These are phyloP conservation scores for Amphiura filiformis DNA, from an alignment of 35 echinoderm and acorn worm genomes.

Conservation along the genomic window DNA sequence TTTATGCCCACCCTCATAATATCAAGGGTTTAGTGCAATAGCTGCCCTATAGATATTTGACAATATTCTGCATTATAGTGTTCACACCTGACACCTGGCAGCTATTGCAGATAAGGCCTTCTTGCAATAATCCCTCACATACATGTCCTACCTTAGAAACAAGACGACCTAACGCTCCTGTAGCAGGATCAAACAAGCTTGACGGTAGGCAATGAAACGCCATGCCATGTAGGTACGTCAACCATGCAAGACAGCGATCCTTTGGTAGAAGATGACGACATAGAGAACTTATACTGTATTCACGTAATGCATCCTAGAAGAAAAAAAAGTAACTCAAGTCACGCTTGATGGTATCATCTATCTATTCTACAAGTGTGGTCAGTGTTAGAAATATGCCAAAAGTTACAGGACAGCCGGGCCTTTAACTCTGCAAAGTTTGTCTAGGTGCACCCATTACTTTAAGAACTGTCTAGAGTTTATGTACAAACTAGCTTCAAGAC, in stretches of 20 bases:
- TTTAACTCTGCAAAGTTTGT: no score
- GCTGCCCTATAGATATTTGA: no score
- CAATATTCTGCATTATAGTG: no score
- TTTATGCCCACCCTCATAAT: no score
- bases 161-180: slow-evolving; percentile 6
- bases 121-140: no score
- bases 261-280: background rate
- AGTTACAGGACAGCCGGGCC: no score
- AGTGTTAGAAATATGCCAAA: background rate
- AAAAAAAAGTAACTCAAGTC: background rate
- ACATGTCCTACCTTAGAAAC: slow-evolving; percentile 28
- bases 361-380: background rate
- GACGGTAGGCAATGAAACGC: slow-evolving; percentile 29
- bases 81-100: no score
- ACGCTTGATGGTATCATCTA: background rate
- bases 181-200: slow-evolving; percentile 21
- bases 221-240: slow-evolving; percentile 27
- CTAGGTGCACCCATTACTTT: no score
- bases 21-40: no score
- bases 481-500: no score
- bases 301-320: slow-evolving; percentile 1
- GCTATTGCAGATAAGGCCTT: no score
- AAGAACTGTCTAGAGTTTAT: no score
- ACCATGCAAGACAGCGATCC: slow-evolving; percentile 36
- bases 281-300: background rate